Base-by-base conservation (phyloP, 2,888 invertebrate species). In the Balanococcus diminutus region DNA sequence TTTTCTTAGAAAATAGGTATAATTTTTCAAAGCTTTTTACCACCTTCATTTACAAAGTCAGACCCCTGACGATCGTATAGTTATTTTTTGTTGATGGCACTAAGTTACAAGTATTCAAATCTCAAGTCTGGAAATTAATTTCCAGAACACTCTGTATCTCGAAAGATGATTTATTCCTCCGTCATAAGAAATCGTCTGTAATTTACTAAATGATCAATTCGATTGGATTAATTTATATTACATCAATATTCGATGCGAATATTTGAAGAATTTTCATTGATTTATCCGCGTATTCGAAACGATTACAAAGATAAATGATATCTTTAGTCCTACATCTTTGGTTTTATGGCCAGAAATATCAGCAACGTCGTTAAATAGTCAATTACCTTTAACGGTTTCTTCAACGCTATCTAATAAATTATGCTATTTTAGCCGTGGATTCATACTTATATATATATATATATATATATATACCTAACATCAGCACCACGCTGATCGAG, bases 361-460 rank as follows among this genome's bases (percentile, higher is more conserved):
- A 67, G 25, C 28, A 28, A 16, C 28, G 14, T 67, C 28, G 28
- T 28, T 67, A 67, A 67, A 28, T 28, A 67, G 28, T 28, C 28
- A 67, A 67, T 67, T 67, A 67, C 28, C 28, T 67, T 67, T 67
- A 67, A 67, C 28, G 5, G 19, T 28, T 67, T 67, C 25, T 67
- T 67, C 67, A 67, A 67, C 28, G 28, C 28, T 67, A 67, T 67
- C 67, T 67, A 28, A 67, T 67, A 28, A 67, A 67, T 67, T 67
- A 67, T 22, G 22, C 19, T 56, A 56, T 56, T 56, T 56, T 22
- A 56, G 56, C 56, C 56, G 11, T 14, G 2, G 56, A 56, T 56
- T 56, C 56, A 11, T 46, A 46, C 46, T n/a, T 46, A 3, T 14
- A n/a, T 46, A n/a, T 46, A 5, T 42, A 42, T 4, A n/a, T n/a